These are phyloP conservation scores for Tupiocoris notatus DNA, from an alignment of 2,888 invertebrate species.

Conservation along the genomic window DNA sequence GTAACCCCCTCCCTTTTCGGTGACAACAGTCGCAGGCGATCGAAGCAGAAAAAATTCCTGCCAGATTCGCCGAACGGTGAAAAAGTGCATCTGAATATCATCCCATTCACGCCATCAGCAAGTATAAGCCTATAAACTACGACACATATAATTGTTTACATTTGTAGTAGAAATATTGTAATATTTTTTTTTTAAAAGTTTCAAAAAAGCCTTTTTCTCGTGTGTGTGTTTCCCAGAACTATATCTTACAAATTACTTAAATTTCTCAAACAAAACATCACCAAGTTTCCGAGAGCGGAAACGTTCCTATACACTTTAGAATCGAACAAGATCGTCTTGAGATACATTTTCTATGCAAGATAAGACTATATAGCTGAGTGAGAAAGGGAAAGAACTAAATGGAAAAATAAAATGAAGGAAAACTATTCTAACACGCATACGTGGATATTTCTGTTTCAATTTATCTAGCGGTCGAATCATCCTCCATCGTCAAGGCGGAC, in stretches of 20 bases:
- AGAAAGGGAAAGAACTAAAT: no score
- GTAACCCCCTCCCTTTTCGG: constrained; percentile 23
- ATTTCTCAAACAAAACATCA: constrained; percentile 46
- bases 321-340: background rate
- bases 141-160: constrained; percentile 46
- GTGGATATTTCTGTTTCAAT: constrained; percentile 43
- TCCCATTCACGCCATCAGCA: constrained; percentile 36
- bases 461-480: constrained; percentile 23
- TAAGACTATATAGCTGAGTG: background rate
- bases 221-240: constrained; percentile 41
- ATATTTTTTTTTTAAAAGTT: constrained; percentile 9
- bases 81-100: background rate
- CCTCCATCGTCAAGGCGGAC: background rate
- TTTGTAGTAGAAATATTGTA: constrained; percentile 30
- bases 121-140: constrained; percentile 41
- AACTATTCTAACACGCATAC: constrained; percentile 40
- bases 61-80: background rate
- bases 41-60: background rate
- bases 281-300: constrained; percentile 40
- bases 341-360: constrained; percentile 10
- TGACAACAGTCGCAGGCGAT: background rate
- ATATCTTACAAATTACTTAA: constrained; percentile 45
- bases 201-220: constrained; percentile 32
- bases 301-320: constrained; percentile 34
- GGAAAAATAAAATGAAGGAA: constrained; percentile 17